These are phyloP conservation scores for Momotus momota DNA, from an alignment of 2,797 vertebrate genomes.

Conservation along the genomic window DNA sequence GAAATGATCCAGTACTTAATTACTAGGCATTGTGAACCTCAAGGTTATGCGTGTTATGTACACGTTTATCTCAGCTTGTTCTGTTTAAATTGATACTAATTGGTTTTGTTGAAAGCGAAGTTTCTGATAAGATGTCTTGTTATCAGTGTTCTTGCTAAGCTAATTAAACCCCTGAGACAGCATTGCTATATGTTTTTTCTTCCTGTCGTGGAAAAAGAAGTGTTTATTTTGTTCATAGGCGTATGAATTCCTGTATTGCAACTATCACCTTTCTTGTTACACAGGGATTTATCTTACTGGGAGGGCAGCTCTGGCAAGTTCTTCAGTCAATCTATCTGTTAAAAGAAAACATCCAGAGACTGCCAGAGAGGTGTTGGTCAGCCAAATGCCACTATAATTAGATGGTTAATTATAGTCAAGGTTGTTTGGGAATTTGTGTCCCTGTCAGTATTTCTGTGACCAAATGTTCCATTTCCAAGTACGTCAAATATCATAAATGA, in stretches of 20 bases:
- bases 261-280: neutral
- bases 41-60: slow-evolving; percentile 16
- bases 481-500: neutral
- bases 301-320: neutral
- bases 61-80: slow-evolving; percentile 5
- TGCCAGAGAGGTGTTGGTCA: neutral
- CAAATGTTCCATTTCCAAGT: neutral
- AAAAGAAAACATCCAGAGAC: slow-evolving; percentile 4
- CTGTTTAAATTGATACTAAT: slow-evolving; percentile 41
- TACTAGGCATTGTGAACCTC: slow-evolving; percentile 30
- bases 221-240: neutral
- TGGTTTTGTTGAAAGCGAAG: slow-evolving; percentile 45
- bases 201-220: neutral
- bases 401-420: slow-evolving; percentile 43
- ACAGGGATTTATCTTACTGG: neutral
- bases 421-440: neutral
- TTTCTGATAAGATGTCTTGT: slow-evolving; percentile 36
- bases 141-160: neutral
- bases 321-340: neutral
- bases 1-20: slow-evolving; percentile 44
- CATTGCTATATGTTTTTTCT: neutral
- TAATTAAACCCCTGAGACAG: slow-evolving; percentile 35
- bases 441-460: slow-evolving; percentile 11
- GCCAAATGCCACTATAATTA: neutral
- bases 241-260: neutral